Evolutionary conservation across 2,888 invertebrate genomes (phyloP), one percentile per base, ranked within the genome.

Genomic region (Lomographa bimaculata): DNA sequence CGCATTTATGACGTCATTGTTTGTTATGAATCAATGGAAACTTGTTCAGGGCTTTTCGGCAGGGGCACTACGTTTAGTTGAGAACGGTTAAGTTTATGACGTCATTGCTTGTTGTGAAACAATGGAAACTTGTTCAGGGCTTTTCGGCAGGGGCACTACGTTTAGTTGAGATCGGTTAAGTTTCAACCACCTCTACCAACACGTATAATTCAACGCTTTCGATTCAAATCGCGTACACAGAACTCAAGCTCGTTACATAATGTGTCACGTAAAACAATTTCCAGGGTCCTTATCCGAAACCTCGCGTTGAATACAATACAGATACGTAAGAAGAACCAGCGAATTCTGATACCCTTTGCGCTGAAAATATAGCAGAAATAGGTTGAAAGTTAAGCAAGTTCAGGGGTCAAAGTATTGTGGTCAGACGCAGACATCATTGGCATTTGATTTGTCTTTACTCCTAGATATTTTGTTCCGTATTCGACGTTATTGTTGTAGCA

Each of bases 231-330:
- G 50, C 56, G 58, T 58, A 46, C 55, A 37, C 38, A 46, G 37
- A 45, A 34, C 47, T 50, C 35, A 32, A 40, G 46, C 64, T 67
- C 70, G 66, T 75, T 74, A 73, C 64, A 68, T 71, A 73, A 77
- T 71, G 74, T 71, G 74, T 78, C 77, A 79, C 76, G 77, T 79
- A 77, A 78, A 78, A 78, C 78, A 78, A 78, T 79, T 79, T 76
- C 72, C 68, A 69, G 60, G 52, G 63, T 68, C 72, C 75, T 77
- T 78, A 78, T 70, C 69, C 64, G 54, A 63, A 60, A 57, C 61
- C 64, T 61, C 66, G 64, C 48, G 53, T 54, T 39, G 74, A 73
- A 75, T 71, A 74, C 71, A 72, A 73, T 72, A 72, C 56, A 49
- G 46, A 46, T 32, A 34, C 36, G 39, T 20, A 21, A 36, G 38